Evolutionary conservation across 2,113 vertebrate species (phyloP), one percentile per base, ranked within the genome.

Genomic region (Coracopsis vasa): DNA sequence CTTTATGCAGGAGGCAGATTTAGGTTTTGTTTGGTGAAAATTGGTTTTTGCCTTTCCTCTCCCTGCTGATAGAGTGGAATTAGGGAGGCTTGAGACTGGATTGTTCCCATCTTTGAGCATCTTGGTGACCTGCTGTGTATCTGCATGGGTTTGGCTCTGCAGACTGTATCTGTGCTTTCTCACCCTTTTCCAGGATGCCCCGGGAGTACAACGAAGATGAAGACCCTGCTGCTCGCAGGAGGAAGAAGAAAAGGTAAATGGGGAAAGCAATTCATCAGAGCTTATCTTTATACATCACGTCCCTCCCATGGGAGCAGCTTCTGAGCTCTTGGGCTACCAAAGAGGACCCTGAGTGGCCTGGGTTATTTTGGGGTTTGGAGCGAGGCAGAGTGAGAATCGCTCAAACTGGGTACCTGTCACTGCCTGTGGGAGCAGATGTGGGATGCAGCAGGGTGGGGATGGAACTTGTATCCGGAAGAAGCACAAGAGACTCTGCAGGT

Each of bases 131-230:
- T 48, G 44, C 67, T 85, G 25, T 60, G 5, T 48, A 1, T 5
- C 13, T 64, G 19, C 13, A 11, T 1, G 7, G 7, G 2, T 45
- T 56, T 28, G 35, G 31, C 53, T 77, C 19, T 88, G 58, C 48
- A 73, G 6, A 39, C 62, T 90, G 51, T 66, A 10, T 15, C 0
- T 11, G 11, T 79, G n/a, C 37, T 87, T 96, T 95, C 92, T 94
- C 2, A 1, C 16, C 65, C n/a, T 79, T 81, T 94, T 94, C 31
- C 95, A 99, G 99, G 95, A 99, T 99, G 99, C 99, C 99, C n/a
- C 98, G 99, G 95, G 99, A 99, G 95, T 99, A 99, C 97, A 99
- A 99, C 0, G 99, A 99, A 94, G 99, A 99, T 93, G 99, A 99
- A 97, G 99, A 99, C 94, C 99, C 99, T 65, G 99, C 99, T 60